Conservation (phyloP, 2,113 vertebrate species). For the Apaloderma vittatum region DNA sequence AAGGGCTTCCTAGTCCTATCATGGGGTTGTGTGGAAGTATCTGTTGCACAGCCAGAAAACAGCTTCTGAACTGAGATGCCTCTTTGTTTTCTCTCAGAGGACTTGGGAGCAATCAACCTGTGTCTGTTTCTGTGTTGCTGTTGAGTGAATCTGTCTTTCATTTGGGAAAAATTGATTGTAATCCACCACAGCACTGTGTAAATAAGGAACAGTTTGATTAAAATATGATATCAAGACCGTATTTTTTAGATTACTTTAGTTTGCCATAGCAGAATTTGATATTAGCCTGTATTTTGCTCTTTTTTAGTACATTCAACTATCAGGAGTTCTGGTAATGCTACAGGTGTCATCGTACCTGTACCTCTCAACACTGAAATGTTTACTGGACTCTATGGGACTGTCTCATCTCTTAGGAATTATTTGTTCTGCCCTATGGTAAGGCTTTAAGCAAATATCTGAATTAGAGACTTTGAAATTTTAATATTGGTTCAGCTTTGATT, state of each 20-base stretch:
- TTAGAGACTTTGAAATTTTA: not conserved
- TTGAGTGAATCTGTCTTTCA: not conserved
- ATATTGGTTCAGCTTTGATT: not conserved
- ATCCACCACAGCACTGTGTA: not conserved
- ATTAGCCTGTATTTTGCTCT: not conserved
- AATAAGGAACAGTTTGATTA: not conserved
- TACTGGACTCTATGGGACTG: not conserved
- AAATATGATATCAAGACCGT: not conserved
- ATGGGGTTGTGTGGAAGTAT: not conserved
- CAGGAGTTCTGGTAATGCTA: not conserved
- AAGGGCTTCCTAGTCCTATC: not conserved
- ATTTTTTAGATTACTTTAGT: not conserved
- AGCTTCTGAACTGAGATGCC: not conserved
- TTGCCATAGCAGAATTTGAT: not conserved
- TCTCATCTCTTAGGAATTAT: not conserved
- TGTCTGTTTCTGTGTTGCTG: not conserved
- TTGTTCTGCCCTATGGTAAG: not conserved
- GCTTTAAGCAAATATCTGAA: not conserved
- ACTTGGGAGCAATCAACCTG: not conserved
- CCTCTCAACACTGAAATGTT: not conserved
- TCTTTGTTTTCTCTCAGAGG: not conserved
- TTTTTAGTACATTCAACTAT: not conserved
- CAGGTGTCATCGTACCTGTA: not conserved
- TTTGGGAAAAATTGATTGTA: not conserved
- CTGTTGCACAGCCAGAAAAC: not conserved